These are phyloP conservation scores for Abscondita cerata DNA, from an alignment of 2,888 invertebrate genomes.

Conservation along the genomic window DNA sequence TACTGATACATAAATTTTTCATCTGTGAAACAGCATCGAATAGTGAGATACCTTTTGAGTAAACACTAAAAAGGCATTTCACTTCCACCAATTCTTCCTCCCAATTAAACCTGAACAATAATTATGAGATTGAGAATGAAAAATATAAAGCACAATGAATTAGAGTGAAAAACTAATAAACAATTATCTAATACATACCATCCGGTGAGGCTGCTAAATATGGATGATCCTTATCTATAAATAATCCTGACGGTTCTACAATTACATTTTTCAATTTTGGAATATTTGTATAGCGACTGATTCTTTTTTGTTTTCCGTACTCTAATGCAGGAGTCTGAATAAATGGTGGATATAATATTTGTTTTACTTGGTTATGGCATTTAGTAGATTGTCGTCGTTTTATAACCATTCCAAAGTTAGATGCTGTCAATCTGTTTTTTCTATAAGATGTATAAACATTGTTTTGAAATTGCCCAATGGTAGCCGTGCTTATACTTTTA, in stretches of 20 bases:
- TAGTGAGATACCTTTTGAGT: neutral
- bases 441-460: neutral
- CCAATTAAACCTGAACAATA: neutral
- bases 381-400: neutral
- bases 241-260: neutral
- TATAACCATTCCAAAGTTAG: neutral
- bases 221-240: neutral
- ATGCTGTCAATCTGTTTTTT: neutral
- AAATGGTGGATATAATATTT: neutral
- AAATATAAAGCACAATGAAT: no score
- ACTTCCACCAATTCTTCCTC: neutral
- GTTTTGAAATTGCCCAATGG: neutral
- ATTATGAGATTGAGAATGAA: neutral
- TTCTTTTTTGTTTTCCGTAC: neutral
- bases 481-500: no score
- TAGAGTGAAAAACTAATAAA: neutral
- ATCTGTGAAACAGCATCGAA: neutral
- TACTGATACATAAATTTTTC: neutral
- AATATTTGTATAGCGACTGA: neutral
- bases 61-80: neutral
- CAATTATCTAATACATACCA: neutral
- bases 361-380: neutral
- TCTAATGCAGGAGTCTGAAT: neutral
- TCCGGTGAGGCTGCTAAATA: neutral
- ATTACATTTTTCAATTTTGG: neutral